Evolutionary conservation across 2,113 vertebrate species (phyloP).

Genomic region (Triplophysa rosa): DNA sequence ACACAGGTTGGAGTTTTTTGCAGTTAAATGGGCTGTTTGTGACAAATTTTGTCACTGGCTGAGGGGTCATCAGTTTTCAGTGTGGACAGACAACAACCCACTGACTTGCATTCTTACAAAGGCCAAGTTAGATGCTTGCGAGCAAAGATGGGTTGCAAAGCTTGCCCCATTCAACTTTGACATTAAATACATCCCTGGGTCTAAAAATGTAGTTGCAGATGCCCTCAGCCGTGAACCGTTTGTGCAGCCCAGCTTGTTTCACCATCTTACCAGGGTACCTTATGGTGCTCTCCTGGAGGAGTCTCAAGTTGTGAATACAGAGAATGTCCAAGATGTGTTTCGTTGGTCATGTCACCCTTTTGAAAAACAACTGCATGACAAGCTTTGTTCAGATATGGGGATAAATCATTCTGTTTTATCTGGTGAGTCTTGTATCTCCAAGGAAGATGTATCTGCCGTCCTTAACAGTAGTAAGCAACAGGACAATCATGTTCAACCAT

Average conservation of each 20-base stretch:
- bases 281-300: constrained; percentile 2
- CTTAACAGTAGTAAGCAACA: background rate
- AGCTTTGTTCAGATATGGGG: background rate
- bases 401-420: background rate
- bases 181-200: background rate
- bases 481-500: background rate
- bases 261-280: background rate
- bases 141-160: background rate
- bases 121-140: background rate
- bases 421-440: background rate
- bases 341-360: constrained; percentile 1
- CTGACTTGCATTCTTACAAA: constrained; percentile 7
- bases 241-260: background rate
- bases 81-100: too few species aligned
- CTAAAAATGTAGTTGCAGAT: background rate
- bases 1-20: background rate
- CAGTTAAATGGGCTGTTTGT: background rate
- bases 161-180: background rate
- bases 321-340: background rate
- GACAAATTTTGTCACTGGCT: background rate
- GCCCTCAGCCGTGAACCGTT: background rate
- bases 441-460: background rate
- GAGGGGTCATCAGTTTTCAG: background rate
- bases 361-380: background rate
- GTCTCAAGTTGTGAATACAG: background rate